These are phyloP conservation scores for Synchiropus splendidus DNA, from an alignment of 2,113 vertebrate species.

Conservation along the genomic window DNA sequence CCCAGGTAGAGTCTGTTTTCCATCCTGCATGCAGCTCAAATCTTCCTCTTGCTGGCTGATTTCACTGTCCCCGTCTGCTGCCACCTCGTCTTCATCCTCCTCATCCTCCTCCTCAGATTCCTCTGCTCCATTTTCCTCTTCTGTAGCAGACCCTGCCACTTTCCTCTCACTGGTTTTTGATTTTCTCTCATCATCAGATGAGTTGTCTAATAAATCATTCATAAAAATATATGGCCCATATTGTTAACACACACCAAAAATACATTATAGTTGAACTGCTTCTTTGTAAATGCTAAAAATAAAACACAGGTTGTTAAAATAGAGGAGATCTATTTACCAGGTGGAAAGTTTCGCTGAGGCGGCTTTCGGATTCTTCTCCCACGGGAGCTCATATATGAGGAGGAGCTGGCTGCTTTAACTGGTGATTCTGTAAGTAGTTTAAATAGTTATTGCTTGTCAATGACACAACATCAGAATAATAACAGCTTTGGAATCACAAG, in stretches of 20 bases:
- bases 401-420: slow-evolving; percentile 33
- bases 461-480: not conserved
- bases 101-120: slow-evolving; percentile 15
- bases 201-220: slow-evolving; percentile 33
- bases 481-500: not conserved
- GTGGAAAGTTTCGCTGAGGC: slow-evolving; percentile 29
- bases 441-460: not conserved
- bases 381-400: slow-evolving; percentile 53
- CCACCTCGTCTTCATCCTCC: slow-evolving; percentile 25
- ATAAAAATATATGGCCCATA: not conserved
- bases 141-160: not conserved
- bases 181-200: slow-evolving; percentile 38
- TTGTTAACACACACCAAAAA: too few relatives aligned
- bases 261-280: not conserved
- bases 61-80: slow-evolving; percentile 2
- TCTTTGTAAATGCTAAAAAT: not conserved
- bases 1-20: slow-evolving; percentile 58
- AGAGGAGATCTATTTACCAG: slow-evolving; percentile 37
- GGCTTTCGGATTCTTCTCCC: slow-evolving; percentile 61
- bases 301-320: not conserved
- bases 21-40: slow-evolving; percentile 52
- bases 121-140: slow-evolving; percentile 5
- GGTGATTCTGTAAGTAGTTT: slow-evolving; percentile 43
- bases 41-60: slow-evolving; percentile 23
- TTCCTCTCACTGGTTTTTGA: slow-evolving; percentile 17